Base-by-base conservation (phyloP, 2,113 vertebrate species). In the Antechinus stuartii region DNA sequence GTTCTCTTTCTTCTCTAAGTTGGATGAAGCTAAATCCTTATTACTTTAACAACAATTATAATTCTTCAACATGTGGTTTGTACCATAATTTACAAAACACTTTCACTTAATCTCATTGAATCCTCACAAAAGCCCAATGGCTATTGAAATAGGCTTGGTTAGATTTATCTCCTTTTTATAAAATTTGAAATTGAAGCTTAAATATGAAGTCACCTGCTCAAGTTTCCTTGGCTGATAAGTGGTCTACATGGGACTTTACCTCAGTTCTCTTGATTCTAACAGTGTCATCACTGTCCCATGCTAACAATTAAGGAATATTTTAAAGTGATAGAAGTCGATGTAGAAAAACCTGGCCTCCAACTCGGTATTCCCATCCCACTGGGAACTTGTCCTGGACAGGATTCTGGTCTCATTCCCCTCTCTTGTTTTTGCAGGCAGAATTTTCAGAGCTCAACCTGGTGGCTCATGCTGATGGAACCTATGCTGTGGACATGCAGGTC, bases 381-480 rank as follows among this genome's bases (percentile, higher is more conserved):
- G 19, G 16, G n/a, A 84, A 22, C 54, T 46, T 91, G 46, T 55
- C 90, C 27, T 55, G 91, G 56, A 55, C 25, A 61, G 12, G 89
- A 68, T 57, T 52, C 2, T 76, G 57, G 30, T 46, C 49, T 94
- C 22, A 90, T 2, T 95, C 95, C 50, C 25, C 2, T 26, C 47
- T 95, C 22, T 95, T 97, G 96, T 96, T 95, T 97, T 97, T 96
- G 1, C 47, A 99, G 99, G 99, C 99, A 2, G 99, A 99, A 96
- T 99, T 99, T 98, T 99, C 99, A 52, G 99, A 99, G 97, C 98
- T 99, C 97, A 99, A 99, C 98, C 99, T 99, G 84, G 98, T 99
- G 97, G 99, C 99, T 91, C 99, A 99, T 26, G 99, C 99, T 52
- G 99, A 99, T 89, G 99, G 99, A 68, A 99, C 99, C 97, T 99